Conservation (phyloP, 2,888 invertebrate species). For the Apamea epomidion region DNA sequence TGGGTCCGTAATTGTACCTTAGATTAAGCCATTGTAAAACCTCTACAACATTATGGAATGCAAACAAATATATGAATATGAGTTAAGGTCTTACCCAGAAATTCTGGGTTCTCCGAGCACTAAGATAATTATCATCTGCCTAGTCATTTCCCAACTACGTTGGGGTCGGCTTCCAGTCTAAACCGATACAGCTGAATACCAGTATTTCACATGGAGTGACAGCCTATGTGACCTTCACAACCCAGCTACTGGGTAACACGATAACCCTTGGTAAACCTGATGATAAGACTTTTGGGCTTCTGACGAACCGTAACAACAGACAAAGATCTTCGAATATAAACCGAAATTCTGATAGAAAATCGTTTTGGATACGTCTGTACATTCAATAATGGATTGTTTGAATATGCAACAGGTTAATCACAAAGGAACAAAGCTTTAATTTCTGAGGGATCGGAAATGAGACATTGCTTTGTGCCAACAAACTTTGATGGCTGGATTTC, state of each 20-base stretch:
- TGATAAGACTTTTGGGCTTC: not conserved
- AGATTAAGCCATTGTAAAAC: no score
- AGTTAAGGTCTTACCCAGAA: no score
- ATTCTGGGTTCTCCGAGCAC: not conserved
- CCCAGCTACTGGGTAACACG: not conserved
- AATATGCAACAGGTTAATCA: constrained; percentile 10
- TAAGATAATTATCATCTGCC: no score
- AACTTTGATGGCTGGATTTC: not conserved
- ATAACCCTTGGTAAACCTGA: not conserved
- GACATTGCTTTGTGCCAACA: not conserved
- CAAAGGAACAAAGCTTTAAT: constrained; percentile 4
- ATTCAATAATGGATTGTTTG: not conserved
- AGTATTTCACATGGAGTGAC: no score
- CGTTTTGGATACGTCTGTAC: not conserved
- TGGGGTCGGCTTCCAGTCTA: no score
- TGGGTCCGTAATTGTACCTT: no score
- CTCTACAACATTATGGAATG: no score
- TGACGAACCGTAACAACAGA: not conserved
- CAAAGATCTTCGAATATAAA: not conserved
- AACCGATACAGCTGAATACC: no score
- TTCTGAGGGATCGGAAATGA: constrained; percentile 4
- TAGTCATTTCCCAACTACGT: no score
- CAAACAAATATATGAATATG: no score
- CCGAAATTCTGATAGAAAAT: not conserved
- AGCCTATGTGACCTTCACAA: not conserved